Conservation (phyloP, 2,113 vertebrate species). For the Salvelinus alpinus region DNA sequence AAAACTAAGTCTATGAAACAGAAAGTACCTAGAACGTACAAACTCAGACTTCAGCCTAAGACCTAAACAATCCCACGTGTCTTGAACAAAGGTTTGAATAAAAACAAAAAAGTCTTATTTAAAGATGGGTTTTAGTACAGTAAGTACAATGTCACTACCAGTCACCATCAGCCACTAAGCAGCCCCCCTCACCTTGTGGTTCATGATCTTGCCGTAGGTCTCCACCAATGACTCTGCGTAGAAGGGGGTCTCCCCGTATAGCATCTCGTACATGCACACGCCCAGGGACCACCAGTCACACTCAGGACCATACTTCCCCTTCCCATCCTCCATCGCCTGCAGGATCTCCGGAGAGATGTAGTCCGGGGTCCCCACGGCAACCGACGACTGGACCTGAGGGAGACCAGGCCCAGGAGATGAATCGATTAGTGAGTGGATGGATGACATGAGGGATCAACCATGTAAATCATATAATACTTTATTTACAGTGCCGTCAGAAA, state of each 20-base stretch:
- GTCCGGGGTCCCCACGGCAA: conserved; percentile 96
- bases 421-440: not conserved
- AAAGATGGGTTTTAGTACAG: too few species aligned
- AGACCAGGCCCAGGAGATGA: not conserved
- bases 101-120: too few species aligned
- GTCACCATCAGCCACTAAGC: not conserved
- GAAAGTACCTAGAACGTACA: not conserved
- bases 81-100: too few species aligned
- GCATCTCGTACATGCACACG: conserved; percentile 99
- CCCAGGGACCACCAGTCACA: conserved; percentile 99
- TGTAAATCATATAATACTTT: too few species aligned
- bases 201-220: conserved; percentile 99
- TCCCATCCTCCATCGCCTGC: conserved; percentile 99
- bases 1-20: not conserved
- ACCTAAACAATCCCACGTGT: too few species aligned
- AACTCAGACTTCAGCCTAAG: not conserved
- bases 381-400: conserved; percentile 93
- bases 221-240: conserved; percentile 98
- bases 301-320: conserved; percentile 96
- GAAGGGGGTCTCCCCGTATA: conserved; percentile 99
- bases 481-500: too few species aligned
- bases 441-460: not conserved
- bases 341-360: conserved; percentile 99
- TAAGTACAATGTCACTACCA: too few species aligned
- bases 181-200: conserved; percentile 90